A percentile compares a stretch with the other conserved stretches of the same genome.
Conservation (phyloP, 2,113 vertebrate genomes). For the Hyperopisus bebe region DNA sequence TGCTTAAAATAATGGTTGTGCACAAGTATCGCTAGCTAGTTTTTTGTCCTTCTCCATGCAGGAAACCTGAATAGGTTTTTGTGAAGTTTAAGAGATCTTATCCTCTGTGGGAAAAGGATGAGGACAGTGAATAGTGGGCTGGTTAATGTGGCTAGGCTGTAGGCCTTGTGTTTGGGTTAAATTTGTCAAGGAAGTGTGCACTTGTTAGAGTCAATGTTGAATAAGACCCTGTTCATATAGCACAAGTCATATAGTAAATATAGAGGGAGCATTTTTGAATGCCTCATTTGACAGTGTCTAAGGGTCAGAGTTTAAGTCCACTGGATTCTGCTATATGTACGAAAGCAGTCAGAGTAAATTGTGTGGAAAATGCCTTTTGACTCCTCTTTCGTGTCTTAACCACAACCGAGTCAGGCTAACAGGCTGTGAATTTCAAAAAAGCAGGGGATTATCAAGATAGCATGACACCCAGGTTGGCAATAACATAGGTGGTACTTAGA, state of each 20-base stretch:
- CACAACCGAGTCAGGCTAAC: neutral
- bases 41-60: neutral
- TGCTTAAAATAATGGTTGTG: neutral
- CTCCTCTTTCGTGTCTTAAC: neutral
- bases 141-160: neutral
- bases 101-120: neutral
- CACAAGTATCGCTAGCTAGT: neutral
- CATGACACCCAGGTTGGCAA: neutral
- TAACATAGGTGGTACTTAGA: neutral
- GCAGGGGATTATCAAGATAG: neutral
- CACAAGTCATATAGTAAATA: neutral
- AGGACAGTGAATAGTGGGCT: neutral
- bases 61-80: neutral
- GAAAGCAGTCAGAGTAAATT: neutral
- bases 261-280: neutral
- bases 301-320: neutral
- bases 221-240: neutral
- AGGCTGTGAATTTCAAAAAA: neutral
- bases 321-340: neutral
- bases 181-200: neutral
- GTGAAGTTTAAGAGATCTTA: neutral
- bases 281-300: neutral
- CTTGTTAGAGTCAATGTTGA: neutral
- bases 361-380: conserved; percentile 3
- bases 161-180: neutral